Percentiles rank a stretch among this genome's conserved stretches.
Conservation (phyloP, 2,888 invertebrate genomes). For the Hyposoter didymator region DNA sequence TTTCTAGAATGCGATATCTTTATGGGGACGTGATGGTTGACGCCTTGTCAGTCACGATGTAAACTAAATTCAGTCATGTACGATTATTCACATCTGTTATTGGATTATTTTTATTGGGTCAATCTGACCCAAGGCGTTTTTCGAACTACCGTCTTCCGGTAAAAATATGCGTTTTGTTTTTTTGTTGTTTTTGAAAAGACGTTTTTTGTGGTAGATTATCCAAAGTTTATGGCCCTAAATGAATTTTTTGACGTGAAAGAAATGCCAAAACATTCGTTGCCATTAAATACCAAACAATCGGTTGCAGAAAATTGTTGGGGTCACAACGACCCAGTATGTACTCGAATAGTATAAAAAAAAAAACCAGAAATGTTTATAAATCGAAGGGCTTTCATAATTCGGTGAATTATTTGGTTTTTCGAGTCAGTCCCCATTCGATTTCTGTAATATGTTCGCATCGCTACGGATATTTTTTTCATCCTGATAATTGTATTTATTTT, state of each 20-base stretch:
- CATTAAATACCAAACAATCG: too few species aligned
- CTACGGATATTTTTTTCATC: too few species aligned
- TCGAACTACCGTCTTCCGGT: too few species aligned
- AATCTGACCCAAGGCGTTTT: too few species aligned
- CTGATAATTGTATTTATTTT: not conserved
- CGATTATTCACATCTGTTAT: not conserved
- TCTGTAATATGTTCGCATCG: not conserved
- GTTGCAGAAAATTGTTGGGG: too few species aligned
- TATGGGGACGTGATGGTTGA: slow-evolving; percentile 26
- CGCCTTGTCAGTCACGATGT: slow-evolving; percentile 29
- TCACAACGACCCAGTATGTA: too few species aligned
- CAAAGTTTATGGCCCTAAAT: too few species aligned
- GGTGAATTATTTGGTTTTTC: not conserved
- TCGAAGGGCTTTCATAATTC: not conserved
- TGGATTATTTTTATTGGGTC: not conserved
- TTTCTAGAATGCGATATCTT: slow-evolving; percentile 19
- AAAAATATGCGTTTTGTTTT: too few species aligned
- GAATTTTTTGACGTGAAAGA: too few species aligned
- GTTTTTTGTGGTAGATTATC: too few species aligned
- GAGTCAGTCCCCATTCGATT: not conserved
- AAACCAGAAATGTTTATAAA: not conserved
- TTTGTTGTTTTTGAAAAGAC: too few species aligned
- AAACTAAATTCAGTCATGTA: not conserved
- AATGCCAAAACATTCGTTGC: too few species aligned
- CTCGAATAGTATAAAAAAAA: not conserved